Base-by-base conservation (phyloP, 2,113 vertebrate genomes). In the Salvator merianae region DNA sequence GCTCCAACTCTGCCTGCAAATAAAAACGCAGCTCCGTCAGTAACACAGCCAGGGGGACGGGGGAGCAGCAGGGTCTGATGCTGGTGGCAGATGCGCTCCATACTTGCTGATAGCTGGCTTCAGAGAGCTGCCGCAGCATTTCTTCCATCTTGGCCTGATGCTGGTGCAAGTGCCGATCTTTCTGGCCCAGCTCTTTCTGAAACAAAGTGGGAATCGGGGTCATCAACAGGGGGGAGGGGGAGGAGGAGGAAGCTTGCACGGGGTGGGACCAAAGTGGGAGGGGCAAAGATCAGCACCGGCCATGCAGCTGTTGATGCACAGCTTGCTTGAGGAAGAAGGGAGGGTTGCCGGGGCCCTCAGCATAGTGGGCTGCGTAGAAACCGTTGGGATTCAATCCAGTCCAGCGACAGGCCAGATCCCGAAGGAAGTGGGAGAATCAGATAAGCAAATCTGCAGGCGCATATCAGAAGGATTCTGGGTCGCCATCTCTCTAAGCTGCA, bases 181-280 rank as follows among this genome's bases (percentile, higher is more conserved):
- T 99, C 95, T 98, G 98, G 65, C 96, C 96, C 47, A 97, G 86
- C 79, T 99, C 98, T 87, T 97, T 99, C 98, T 99, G 95, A 89
- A 95, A 89, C 73, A 84, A 79, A 85, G 30, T 30, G 0, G 2
- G 18, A 88, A 0, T 53, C 3, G 34, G 63, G 82, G n/a, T 18
- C 34, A 26, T 65, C 28, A 28, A 55, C 13, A 20, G 73, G 68
- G 10, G 43, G 32, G 63, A 8, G 43, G 32, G 63, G 43, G 5
- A 47, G 43, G 43, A 47, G 43, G 43, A 47, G 83, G 34, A 68
- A 72, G 40, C 71, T 82, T 73, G 30, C 62, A 22, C 80, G 34
- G 10, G 50, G 22, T 1, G 32, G 70, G 70, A 36, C 50, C 47
- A 26, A 72, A 8, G 26, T 1, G 47, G 13, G 10, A 30, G 71